These are phyloP conservation scores for Stenodema calcarata DNA, from an alignment of 2,888 invertebrate genomes.

Conservation along the genomic window DNA sequence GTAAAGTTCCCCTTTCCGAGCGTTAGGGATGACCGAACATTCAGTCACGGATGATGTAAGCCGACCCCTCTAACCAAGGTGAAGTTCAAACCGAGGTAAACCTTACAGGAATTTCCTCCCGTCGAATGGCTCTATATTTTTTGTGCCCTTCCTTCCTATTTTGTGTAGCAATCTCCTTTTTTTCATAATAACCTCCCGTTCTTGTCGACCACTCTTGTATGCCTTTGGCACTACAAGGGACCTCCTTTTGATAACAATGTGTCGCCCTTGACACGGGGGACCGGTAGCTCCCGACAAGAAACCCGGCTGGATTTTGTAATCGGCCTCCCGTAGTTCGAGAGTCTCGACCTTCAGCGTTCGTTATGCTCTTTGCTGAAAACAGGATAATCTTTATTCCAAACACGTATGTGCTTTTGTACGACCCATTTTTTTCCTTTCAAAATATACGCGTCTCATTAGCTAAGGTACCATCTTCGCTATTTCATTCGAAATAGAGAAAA, in stretches of 20 bases:
- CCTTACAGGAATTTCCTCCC: background rate
- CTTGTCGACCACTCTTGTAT: background rate
- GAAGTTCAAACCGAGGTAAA: background rate
- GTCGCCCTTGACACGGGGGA: background rate
- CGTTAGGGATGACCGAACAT: background rate
- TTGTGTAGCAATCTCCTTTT: background rate
- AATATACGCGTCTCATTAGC: background rate
- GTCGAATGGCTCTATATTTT: background rate
- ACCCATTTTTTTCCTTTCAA: background rate
- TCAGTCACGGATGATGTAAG: background rate
- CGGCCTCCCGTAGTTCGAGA: background rate
- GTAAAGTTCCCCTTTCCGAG: background rate
- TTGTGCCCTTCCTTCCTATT: background rate
- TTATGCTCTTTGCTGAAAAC: constrained; percentile 1
- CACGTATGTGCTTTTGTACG: background rate
- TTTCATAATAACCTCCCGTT: background rate
- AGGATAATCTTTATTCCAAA: background rate
- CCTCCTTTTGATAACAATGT: background rate
- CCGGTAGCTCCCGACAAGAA: background rate
- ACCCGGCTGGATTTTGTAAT: constrained; percentile 7
- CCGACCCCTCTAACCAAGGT: background rate
- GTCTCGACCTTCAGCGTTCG: background rate
- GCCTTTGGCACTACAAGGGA: background rate
- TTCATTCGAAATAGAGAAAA: background rate
- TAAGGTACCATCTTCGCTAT: background rate